A percentile compares a stretch with the other conserved stretches of the same genome.
Evolutionary conservation across 2,888 invertebrate species (phyloP).

Genomic region (Dinocampus coccinellae): DNA sequence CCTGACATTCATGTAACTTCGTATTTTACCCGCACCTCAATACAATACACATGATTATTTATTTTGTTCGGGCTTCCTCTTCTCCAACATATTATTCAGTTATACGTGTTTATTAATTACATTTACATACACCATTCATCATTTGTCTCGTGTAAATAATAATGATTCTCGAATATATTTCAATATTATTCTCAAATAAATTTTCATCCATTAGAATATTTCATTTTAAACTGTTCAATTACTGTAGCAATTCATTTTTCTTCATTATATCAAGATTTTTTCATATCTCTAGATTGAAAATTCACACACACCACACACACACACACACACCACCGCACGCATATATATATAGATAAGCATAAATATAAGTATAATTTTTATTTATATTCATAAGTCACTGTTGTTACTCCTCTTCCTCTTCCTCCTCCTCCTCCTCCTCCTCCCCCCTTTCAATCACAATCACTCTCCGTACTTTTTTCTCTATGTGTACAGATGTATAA

Average conservation of each 20-base stretch:
- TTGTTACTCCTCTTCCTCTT: no score
- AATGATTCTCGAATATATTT: constrained; percentile 30
- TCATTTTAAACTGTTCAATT: not conserved
- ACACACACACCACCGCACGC: no score
- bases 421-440: no score
- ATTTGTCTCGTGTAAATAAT: constrained; percentile 18
- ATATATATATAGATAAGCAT: no score
- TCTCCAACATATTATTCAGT: not conserved
- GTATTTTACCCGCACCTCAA: constrained; percentile 53
- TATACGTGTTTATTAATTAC: not conserved
- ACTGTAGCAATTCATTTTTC: not conserved
- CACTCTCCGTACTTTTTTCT: not conserved
- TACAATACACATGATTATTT: constrained; percentile 42
- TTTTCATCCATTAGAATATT: constrained; percentile 61
- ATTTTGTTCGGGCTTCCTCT: not conserved
- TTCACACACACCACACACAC: no score
- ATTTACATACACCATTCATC: not conserved
- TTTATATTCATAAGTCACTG: no score
- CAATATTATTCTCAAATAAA: constrained; percentile 53
- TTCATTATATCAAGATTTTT: constrained; percentile 19
- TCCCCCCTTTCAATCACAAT: no score
- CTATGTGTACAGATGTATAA: not conserved
- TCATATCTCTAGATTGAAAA: no score
- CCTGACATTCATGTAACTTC: constrained; percentile 69
- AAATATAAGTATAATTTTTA: no score